phyloP scores from a whole-genome alignment of 2,888 invertebrate genomes.

The Xanthorhoe designata region DNA sequence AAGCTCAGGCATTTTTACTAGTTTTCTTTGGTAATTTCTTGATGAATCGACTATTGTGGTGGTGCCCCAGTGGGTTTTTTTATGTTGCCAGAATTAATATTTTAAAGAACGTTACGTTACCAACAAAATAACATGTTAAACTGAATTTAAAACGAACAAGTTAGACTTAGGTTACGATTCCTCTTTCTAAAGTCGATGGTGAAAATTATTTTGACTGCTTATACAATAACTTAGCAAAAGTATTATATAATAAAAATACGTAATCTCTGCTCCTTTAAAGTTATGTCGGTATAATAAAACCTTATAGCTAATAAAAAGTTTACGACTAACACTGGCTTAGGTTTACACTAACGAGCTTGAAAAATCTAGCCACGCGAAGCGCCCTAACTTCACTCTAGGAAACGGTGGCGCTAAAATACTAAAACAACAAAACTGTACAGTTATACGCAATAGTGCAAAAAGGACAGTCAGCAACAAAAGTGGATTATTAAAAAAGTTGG shows the following conservation, averaged over 20 bases:
- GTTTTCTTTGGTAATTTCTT: too few species aligned
- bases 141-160: too few species aligned
- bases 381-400: background rate
- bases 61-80: too few species aligned
- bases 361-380: background rate
- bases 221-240: background rate
- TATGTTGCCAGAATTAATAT: too few species aligned
- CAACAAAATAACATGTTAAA: too few species aligned
- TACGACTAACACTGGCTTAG: background rate
- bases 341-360: slow-evolving; percentile 1
- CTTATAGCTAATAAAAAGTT: background rate
- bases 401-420: background rate
- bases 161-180: too few species aligned
- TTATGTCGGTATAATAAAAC: background rate
- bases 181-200: too few species aligned
- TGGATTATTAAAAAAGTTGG: too few species aligned
- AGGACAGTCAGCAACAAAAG: background rate
- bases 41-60: too few species aligned
- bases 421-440: background rate
- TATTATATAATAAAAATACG: background rate
- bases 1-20: too few species aligned
- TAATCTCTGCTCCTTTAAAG: background rate
- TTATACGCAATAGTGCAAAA: background rate
- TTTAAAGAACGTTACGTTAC: too few species aligned
- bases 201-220: too few species aligned